phyloP scores from a whole-genome alignment of 2,797 vertebrate species.

The Artibeus jamaicensis region DNA sequence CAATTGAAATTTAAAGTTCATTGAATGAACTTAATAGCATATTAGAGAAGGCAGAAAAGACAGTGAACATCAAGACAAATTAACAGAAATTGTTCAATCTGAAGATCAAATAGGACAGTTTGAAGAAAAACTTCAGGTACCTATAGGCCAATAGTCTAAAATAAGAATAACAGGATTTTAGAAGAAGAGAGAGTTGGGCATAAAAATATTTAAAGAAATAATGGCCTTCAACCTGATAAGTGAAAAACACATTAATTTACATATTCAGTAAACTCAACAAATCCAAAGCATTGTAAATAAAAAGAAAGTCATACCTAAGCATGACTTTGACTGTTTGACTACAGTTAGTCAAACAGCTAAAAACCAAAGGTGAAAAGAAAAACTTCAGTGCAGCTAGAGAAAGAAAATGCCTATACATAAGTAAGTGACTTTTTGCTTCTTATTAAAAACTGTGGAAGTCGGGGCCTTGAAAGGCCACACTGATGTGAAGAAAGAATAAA shows the following conservation, averaged over 20 bases:
- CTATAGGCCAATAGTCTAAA: neutral
- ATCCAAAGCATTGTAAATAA: neutral
- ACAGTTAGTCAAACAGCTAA: neutral
- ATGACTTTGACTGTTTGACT: no score
- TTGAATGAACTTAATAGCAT: neutral
- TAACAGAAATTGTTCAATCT: neutral
- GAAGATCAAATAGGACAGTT: neutral
- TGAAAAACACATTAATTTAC: neutral
- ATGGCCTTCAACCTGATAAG: neutral
- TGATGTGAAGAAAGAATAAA: neutral
- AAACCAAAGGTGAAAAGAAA: neutral
- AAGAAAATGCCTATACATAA: neutral
- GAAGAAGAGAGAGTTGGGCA: neutral
- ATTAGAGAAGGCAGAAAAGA: neutral
- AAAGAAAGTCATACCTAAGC: neutral
- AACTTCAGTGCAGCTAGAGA: neutral
- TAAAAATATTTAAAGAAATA: slow-evolving; percentile 30
- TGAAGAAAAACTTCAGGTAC: neutral
- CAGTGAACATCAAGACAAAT: neutral
- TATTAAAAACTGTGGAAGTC: neutral
- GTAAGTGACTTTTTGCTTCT: neutral
- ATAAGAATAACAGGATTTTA: neutral
- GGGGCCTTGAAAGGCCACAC: neutral
- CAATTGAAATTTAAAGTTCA: neutral
- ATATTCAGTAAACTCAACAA: neutral